phyloP scores from a whole-genome alignment of 2,797 vertebrate species.

The Phrynocephalus guinanensis region DNA sequence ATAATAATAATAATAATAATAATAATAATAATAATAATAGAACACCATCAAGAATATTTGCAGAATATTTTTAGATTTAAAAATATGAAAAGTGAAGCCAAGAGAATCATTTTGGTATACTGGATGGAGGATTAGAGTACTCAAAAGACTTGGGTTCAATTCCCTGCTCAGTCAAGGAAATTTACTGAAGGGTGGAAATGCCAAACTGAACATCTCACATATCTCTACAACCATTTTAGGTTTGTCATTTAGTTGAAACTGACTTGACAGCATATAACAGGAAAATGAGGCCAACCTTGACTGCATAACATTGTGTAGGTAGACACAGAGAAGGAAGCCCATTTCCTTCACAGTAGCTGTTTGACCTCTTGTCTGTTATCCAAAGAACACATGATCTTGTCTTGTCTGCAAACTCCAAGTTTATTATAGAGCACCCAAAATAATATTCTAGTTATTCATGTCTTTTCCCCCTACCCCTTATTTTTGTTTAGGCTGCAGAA shows the following conservation, averaged over 20 bases:
- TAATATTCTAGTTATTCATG: conserved; percentile 19
- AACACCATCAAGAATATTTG: neutral
- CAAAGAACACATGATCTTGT: conserved; percentile 7
- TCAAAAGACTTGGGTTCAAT: no score
- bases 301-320: neutral
- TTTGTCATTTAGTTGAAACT: neutral
- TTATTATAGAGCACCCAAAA: conserved; percentile 1
- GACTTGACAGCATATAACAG: neutral
- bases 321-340: no score
- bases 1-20: no score
- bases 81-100: neutral
- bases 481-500: neutral
- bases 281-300: no score
- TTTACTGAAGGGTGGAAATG: no score
- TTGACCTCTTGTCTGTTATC: neutral
- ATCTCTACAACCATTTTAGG: neutral
- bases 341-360: neutral
- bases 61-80: neutral
- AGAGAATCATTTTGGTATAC: no score
- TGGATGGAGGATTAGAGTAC: no score
- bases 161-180: no score
- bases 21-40: neutral
- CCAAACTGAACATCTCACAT: no score
- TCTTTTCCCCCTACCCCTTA: neutral
- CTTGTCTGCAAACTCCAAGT: neutral